Conservation (phyloP, 2,797 vertebrate genomes). For the Artibeus jamaicensis region DNA sequence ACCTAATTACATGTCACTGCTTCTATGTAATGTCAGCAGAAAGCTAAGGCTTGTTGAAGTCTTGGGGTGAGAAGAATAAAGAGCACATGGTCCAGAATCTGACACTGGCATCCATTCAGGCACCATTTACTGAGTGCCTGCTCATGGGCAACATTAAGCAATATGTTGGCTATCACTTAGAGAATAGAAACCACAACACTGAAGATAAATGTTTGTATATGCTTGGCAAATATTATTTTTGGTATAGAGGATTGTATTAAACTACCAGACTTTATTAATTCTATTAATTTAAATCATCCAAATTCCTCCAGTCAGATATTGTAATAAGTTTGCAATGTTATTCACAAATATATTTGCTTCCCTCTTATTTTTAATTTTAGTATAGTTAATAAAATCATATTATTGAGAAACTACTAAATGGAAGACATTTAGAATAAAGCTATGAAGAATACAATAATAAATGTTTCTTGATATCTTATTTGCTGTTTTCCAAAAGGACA, state of each 20-base stretch:
- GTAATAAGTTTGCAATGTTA: neutral
- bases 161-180: neutral
- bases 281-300: neutral
- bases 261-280: neutral
- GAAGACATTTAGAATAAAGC: neutral
- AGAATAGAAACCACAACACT: neutral
- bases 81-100: neutral
- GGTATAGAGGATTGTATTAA: neutral
- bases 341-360: neutral
- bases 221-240: conserved; percentile 19
- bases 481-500: neutral
- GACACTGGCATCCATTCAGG: neutral
- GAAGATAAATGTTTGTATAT: conserved; percentile 42
- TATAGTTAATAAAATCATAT: neutral
- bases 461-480: neutral
- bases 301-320: neutral
- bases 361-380: neutral
- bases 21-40: conserved; percentile 49
- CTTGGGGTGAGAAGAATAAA: neutral
- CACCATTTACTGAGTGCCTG: neutral
- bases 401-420: conserved; percentile 10
- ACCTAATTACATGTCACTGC: conserved; percentile 68
- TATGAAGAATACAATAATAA: neutral
- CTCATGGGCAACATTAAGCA: neutral
- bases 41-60: conserved; percentile 16